Conservation (phyloP, 2,888 invertebrate species). For the Onchidella celtica region DNA sequence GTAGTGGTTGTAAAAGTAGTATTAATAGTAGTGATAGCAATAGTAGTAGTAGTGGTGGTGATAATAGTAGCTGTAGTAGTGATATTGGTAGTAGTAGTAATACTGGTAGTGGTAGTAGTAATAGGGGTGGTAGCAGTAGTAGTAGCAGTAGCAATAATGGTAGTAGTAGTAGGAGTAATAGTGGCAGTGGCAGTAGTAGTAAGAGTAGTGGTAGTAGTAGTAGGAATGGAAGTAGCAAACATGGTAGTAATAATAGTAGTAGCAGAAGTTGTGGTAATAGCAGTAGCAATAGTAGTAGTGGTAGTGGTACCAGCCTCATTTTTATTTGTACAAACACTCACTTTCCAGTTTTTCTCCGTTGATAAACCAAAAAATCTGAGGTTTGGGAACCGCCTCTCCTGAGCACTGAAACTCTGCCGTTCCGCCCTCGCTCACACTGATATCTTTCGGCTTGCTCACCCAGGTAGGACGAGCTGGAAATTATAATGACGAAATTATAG, state of each 20-base stretch:
- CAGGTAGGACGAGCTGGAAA: constrained; percentile 88
- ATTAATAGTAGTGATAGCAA: too few species aligned
- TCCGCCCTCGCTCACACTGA: constrained; percentile 94
- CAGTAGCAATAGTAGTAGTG: neutral
- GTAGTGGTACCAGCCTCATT: neutral
- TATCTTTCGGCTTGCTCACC: constrained; percentile 91
- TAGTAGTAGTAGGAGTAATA: neutral
- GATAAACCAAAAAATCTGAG: constrained; percentile 94
- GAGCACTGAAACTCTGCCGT: constrained; percentile 91
- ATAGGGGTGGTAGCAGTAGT: constrained; percentile 1
- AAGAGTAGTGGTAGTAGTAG: too few species aligned
- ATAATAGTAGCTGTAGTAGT: neutral
- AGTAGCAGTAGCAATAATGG: neutral
- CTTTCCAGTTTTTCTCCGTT: constrained; percentile 89
- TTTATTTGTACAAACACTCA: too few species aligned
- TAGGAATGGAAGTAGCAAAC: too few species aligned
- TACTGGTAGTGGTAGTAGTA: neutral
- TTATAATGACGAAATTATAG: neutral
- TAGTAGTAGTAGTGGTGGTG: too few species aligned
- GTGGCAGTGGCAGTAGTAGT: neutral
- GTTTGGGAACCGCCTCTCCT: constrained; percentile 94
- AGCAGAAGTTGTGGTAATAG: too few species aligned
- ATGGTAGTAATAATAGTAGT: too few species aligned
- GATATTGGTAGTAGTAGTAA: neutral
- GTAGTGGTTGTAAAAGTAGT: too few species aligned